Evolutionary conservation across 1,140 invertebrate species (phyloP).

Genomic region (Leptestheria dahalacensis): DNA sequence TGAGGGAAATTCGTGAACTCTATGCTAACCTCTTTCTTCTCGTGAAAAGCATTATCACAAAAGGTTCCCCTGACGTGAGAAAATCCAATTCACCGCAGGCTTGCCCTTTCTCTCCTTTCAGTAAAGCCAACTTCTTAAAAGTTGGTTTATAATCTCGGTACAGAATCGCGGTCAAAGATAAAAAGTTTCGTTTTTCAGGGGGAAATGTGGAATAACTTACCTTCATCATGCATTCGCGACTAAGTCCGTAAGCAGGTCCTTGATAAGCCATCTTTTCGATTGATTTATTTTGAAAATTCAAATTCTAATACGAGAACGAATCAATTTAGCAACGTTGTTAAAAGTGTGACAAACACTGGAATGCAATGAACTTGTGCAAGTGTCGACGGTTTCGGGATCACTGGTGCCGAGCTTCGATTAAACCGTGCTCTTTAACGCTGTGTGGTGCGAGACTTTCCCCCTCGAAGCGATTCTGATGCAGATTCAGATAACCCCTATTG

Average conservation of each 20-base stretch:
- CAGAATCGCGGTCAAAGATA: too few species aligned
- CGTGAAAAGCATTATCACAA: conserved; percentile 16
- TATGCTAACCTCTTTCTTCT: conserved; percentile 19
- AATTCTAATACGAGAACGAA: too few species aligned
- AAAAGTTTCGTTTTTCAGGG: too few species aligned
- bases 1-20: background rate
- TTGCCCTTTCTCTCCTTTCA: background rate
- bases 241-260: conserved; percentile 37
- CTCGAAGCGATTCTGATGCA: background rate
- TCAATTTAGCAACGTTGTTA: too few species aligned
- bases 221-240: conserved; percentile 37
- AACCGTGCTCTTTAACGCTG: too few species aligned
- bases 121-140: conserved; percentile 4
- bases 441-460: background rate
- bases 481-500: too few species aligned
- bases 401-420: background rate
- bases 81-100: background rate
- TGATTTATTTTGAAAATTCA: too few species aligned
- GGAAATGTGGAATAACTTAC: conserved; percentile 23
- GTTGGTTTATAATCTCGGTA: too few species aligned
- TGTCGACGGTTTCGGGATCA: background rate
- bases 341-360: too few species aligned
- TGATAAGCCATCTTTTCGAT: conserved; percentile 41
- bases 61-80: conserved; percentile 16
- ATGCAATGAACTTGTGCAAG: background rate